Base-by-base conservation (phyloP, 2,888 invertebrate species). In the Phengaris arion region DNA sequence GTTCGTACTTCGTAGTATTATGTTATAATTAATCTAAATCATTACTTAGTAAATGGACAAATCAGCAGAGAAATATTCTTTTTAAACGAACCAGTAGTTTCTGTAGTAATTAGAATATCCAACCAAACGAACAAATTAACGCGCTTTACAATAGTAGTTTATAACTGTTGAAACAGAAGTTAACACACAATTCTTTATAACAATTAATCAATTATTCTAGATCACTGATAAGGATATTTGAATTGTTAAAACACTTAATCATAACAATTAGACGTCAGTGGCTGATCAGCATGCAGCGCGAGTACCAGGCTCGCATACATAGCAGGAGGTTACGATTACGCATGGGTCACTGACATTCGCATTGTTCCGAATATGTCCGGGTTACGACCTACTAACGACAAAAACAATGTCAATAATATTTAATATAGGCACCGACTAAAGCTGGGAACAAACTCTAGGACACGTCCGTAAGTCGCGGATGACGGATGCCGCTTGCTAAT, bases 211-310 rank as follows among this genome's bases (percentile, higher is more conserved):
- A 64, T 52, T 52, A 52, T 64, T 64, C 64, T 6, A 64, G 64
- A 72, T 72, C 35, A 10, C 35, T 54, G 54, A 72, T 72, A 72
- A 72, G 52, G 54, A 72, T 73, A 73, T 64, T 64, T 45, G 15
- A 64, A 64, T 64, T 64, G 35, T 64, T 52, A 12, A 12, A 52
- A 52, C 10, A 13, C 22, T 22, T 22, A 46, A 52, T n/a, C 51
- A 64, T 64, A 15, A 68, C 48, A 77, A 68, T 72, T 10, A 35
- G 73, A 54, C 72, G 55, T 73, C 59, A 68, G 51, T 22, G 12
- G 2, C 35, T 76, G 59, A 22, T 79, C 75, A 74, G 78, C 76
- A 77, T 79, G 76, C 78, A 74, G 73, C 73, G 15, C 48, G 68
- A 2, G 74, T 73, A 77, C 75, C 74, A 52, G 75, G 75, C 75